These are phyloP conservation scores for Umimayanthus kanabou DNA, from an alignment of 92 coral and sea anemone species.

Conservation along the genomic window DNA sequence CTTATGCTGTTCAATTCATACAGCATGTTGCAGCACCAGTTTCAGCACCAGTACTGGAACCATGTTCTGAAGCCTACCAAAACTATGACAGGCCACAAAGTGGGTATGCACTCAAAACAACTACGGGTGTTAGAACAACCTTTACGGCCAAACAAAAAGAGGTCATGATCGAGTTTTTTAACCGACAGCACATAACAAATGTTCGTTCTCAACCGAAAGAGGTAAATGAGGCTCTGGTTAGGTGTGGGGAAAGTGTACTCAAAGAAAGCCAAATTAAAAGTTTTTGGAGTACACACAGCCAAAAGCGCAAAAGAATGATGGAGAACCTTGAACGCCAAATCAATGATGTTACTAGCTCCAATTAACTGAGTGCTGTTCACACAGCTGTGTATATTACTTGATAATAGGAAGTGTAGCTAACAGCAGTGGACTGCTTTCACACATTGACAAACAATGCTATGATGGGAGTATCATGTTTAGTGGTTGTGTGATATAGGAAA, in stretches of 20 bases:
- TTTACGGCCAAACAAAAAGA: slow-evolving; percentile 53
- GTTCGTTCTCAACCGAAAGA: slow-evolving; percentile 52
- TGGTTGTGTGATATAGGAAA: no score
- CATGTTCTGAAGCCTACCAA: background rate
- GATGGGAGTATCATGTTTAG: no score
- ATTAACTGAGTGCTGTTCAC: no score
- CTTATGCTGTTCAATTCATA: slow-evolving; percentile 10
- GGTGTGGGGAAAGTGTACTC: slow-evolving; percentile 38
- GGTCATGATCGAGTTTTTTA: slow-evolving; percentile 50
- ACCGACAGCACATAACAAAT: slow-evolving; percentile 33
- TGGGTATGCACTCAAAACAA: slow-evolving; percentile 41
- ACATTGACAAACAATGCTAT: no score
- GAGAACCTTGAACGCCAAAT: slow-evolving; percentile 38
- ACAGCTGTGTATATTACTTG: no score
- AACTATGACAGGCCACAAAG: background rate
- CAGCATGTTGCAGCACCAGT: background rate
- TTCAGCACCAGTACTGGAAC: background rate
- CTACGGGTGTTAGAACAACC: slow-evolving; percentile 23
- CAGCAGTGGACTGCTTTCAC: no score
- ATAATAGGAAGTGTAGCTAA: no score
- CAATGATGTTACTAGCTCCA: background rate
- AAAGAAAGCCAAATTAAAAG: slow-evolving; percentile 61
- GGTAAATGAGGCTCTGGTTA: slow-evolving; percentile 44
- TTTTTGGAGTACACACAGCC: slow-evolving; percentile 62
- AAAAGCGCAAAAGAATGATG: slow-evolving; percentile 54